Conservation (phyloP, 2,888 invertebrate genomes). For the Apodemia zela region DNA sequence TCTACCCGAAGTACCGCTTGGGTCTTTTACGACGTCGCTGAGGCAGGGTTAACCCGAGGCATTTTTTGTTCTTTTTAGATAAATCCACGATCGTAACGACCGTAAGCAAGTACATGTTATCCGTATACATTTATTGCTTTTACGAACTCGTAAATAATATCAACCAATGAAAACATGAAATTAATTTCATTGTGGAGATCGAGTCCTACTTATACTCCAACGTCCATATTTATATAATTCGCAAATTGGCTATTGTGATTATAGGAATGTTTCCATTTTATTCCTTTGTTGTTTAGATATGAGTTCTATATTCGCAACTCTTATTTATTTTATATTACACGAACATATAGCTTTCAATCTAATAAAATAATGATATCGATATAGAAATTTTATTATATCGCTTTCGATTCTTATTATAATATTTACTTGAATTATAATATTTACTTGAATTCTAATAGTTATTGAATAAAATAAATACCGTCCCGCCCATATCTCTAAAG, state of each 20-base stretch:
- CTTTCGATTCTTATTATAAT: neutral
- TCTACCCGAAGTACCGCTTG: conserved; percentile 58
- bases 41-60: conserved; percentile 63
- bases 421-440: no score
- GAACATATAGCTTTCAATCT: neutral
- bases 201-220: conserved; percentile 31
- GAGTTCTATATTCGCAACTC: neutral
- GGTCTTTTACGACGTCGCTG: conserved; percentile 68
- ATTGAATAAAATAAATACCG: neutral
- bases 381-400: neutral
- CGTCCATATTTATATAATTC: conserved; percentile 18
- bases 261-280: conserved; percentile 15
- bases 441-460: neutral
- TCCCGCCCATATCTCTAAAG: no score
- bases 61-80: conserved; percentile 77
- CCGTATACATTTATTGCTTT: conserved; percentile 76
- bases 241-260: conserved; percentile 15
- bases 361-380: conserved; percentile 12
- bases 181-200: conserved; percentile 70
- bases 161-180: conserved; percentile 68
- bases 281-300: conserved; percentile 13
- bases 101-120: conserved; percentile 76
- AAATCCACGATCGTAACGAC: conserved; percentile 76
- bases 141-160: conserved; percentile 74
- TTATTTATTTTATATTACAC: conserved; percentile 11